These are phyloP conservation scores for Caerostris darwini DNA, from an alignment of 1,140 invertebrate genomes.

Conservation along the genomic window DNA sequence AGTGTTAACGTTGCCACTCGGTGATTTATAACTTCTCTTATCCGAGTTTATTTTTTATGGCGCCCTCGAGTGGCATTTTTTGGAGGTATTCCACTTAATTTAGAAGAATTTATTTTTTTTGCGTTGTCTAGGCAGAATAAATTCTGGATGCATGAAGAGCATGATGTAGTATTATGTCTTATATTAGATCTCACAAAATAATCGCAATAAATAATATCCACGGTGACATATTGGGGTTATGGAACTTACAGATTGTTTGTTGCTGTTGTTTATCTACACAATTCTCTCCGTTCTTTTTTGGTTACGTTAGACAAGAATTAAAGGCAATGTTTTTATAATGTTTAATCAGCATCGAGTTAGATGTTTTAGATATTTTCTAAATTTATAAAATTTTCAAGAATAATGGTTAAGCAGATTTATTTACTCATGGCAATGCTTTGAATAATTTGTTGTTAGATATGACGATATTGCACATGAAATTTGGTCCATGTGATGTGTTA, in stretches of 20 bases:
- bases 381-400: no score
- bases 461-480: no score
- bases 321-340: no score
- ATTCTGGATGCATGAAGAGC: constrained; percentile 6
- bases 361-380: no score
- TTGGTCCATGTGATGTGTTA: no score
- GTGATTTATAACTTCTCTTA: constrained; percentile 47
- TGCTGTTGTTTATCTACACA: background rate
- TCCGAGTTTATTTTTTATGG: constrained; percentile 26
- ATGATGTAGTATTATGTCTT: constrained; percentile 26
- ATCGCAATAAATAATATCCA: constrained; percentile 8
- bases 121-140: background rate
- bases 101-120: background rate
- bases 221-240: constrained; percentile 31
- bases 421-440: no score
- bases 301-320: background rate
- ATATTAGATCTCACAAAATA: constrained; percentile 10
- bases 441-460: no score
- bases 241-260: background rate
- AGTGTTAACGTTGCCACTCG: background rate
- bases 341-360: no score
- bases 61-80: constrained; percentile 18
- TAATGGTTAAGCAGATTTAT: no score
- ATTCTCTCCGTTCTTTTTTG: background rate
- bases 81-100: constrained; percentile 39